Conservation (phyloP, 2,888 invertebrate species). For the Bembecia ichneumoniformis region DNA sequence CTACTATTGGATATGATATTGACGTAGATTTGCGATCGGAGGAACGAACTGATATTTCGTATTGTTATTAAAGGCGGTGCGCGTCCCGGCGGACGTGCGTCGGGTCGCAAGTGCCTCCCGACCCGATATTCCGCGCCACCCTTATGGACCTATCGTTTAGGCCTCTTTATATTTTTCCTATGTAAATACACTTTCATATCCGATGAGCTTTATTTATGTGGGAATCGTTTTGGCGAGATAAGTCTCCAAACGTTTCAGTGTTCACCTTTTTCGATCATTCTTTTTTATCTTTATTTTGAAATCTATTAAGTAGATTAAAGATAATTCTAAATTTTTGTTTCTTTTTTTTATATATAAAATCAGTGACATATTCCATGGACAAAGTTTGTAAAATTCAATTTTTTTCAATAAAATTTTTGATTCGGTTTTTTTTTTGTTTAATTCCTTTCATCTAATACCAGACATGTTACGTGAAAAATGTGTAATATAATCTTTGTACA, state of each 20-base stretch:
- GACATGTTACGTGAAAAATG: conserved; percentile 12
- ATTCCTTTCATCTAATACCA: neutral
- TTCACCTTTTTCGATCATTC: conserved; percentile 28
- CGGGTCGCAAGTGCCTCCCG: conserved; percentile 37
- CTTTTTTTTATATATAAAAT: conserved; percentile 30
- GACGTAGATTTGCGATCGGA: conserved; percentile 72
- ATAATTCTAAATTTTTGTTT: too few species aligned
- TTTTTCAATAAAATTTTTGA: neutral
- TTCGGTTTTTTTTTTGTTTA: neutral
- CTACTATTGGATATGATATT: conserved; percentile 73
- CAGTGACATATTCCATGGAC: conserved; percentile 39
- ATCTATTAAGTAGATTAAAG: conserved; percentile 4
- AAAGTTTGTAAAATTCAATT: neutral
- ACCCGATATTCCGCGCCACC: conserved; percentile 55
- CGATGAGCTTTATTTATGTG: conserved; percentile 74
- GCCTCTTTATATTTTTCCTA: conserved; percentile 72
- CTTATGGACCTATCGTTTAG: conserved; percentile 68
- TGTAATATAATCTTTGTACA: conserved; percentile 3
- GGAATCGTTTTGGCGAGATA: conserved; percentile 72
- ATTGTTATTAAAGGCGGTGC: conserved; percentile 68
- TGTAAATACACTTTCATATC: conserved; percentile 71
- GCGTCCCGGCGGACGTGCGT: conserved; percentile 54
- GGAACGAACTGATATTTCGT: conserved; percentile 73
- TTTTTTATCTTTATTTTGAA: conserved; percentile 49
- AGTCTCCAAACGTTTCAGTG: conserved; percentile 57